phyloP scores from a whole-genome alignment of 2,888 invertebrate species.

The Melikaiella ostensackeni region DNA sequence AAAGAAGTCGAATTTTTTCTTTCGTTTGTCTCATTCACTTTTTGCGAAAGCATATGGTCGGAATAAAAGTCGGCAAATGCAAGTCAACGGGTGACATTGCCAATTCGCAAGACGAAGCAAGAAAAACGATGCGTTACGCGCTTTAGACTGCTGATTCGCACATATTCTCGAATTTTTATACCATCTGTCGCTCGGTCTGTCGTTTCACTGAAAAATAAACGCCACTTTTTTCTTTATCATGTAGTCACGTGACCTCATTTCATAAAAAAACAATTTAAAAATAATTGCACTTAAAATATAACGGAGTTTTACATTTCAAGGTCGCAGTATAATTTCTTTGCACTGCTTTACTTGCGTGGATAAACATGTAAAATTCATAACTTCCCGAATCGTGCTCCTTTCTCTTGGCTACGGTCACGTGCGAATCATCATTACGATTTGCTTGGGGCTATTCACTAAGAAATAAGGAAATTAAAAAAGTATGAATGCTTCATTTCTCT shows the following conservation, averaged over 20 bases:
- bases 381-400: background rate
- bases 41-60: slow-evolving; percentile 17
- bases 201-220: background rate
- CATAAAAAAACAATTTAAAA: background rate
- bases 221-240: background rate
- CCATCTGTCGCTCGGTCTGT: slow-evolving; percentile 6
- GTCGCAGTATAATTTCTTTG: background rate
- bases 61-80: slow-evolving; percentile 8
- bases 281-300: background rate
- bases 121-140: slow-evolving; percentile 45
- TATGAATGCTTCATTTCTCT: background rate
- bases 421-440: background rate
- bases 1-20: slow-evolving; percentile 26
- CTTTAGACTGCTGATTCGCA: slow-evolving; percentile 49
- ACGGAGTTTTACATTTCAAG: background rate
- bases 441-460: background rate
- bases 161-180: slow-evolving; percentile 18
- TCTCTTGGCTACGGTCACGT: background rate
- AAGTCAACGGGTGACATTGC: slow-evolving; percentile 12
- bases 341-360: background rate
- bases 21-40: background rate
- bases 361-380: background rate
- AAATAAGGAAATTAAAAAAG: background rate
- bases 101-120: background rate
- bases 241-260: background rate